These are phyloP conservation scores for Bedellia somnulentella DNA, from an alignment of 2,888 invertebrate genomes.

Conservation along the genomic window DNA sequence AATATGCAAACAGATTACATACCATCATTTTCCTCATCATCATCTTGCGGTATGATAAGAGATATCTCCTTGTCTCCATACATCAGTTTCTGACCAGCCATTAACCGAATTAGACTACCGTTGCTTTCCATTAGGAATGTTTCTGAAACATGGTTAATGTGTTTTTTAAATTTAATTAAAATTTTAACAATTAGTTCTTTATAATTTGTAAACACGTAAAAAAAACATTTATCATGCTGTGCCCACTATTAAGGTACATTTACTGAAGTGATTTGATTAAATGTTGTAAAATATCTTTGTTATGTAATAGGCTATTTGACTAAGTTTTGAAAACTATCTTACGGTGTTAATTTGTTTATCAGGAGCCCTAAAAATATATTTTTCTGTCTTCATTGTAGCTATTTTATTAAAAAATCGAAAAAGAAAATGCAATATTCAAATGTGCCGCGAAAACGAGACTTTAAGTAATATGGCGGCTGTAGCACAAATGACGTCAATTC, in stretches of 20 bases:
- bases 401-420: too few species aligned
- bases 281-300: neutral
- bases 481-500: too few species aligned
- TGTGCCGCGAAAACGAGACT: too few species aligned
- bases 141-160: conserved; percentile 17
- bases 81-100: conserved; percentile 30
- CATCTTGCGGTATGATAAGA: conserved; percentile 20
- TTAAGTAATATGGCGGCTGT: too few species aligned
- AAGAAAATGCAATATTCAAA: too few species aligned
- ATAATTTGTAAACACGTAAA: too few species aligned
- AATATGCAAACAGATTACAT: too few species aligned
- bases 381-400: too few species aligned
- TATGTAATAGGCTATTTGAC: neutral
- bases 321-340: too few species aligned
- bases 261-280: too few species aligned
- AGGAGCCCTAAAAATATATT: neutral
- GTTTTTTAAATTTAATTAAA: neutral
- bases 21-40: conserved; percentile 12
- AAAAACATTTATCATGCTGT: too few species aligned
- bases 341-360: neutral
- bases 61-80: conserved; percentile 30
- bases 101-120: conserved; percentile 29
- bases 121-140: conserved; percentile 35
- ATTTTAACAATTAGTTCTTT: neutral
- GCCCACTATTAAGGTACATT: too few species aligned